Evolutionary conservation across 92 coral and sea anemone genomes (phyloP), one percentile per base, ranked within the genome.

Genomic region (Heteractis magnifica): DNA sequence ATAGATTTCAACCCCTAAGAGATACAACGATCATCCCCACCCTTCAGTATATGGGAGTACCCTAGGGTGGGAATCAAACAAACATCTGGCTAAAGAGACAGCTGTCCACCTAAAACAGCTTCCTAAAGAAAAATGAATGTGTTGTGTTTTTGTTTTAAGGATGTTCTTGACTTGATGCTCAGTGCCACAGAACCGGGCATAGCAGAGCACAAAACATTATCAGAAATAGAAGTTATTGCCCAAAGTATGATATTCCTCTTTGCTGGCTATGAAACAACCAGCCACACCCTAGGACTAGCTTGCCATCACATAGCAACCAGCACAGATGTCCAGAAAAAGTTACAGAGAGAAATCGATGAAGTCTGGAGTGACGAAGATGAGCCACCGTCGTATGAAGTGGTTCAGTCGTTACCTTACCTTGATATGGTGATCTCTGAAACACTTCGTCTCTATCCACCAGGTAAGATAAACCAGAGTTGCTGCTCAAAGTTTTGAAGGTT

Each of bases 391-490:
- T 92, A 89, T 56, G 91, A 89, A 71, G 84, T 78, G 20, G 84
- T 92, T 0, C 86, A 72, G 26, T 86, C 81, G 75, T 62, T 92
- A 52, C 91, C 88, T 6, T 92, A 89, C 64, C 84, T 92, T 34
- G 91, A 86, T 65, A 92, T 92, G 95, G 89, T 89, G 78, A 83
- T 92, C 72, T 89, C 91, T n/a, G 92, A 92, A 84, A 89, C 95
- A 81, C 91, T 89, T 49, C 75, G 92, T 62, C 70, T 62, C 0
- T 62, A 16, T 12, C 70, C 70, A 3, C 70, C 70, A 62, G 70
- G 70, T 62, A 62, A 34, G 3, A 34, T 34, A 34, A 34, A 34
- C 44, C 3, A 34, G 44, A 34, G 44, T 34, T 34, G 44, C 44
- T 34, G 44, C 44, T 34, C 44, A 34, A 34, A 34, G 44, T 34